These are phyloP conservation scores for Pachycephus smyrnensis DNA, from an alignment of 2,888 invertebrate genomes.

Conservation along the genomic window DNA sequence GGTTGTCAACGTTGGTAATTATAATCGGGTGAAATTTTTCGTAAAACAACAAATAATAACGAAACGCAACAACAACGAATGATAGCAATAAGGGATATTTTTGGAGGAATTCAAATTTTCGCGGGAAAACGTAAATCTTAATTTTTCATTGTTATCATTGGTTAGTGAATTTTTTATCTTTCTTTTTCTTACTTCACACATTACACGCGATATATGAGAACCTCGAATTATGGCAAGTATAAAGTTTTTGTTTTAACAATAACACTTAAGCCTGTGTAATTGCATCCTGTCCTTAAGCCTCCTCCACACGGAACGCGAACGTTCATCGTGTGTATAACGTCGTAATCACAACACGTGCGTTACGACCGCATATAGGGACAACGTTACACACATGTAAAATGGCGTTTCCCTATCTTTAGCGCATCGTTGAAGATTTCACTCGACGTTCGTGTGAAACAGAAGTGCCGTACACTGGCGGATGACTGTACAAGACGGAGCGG, in stretches of 20 bases:
- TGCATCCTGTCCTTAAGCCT: slow-evolving; percentile 32
- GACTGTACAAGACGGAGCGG: slow-evolving; percentile 43
- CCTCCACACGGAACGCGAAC: slow-evolving; percentile 22
- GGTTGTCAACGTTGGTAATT: slow-evolving; percentile 48
- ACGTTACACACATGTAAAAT: neutral
- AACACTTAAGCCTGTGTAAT: slow-evolving; percentile 52
- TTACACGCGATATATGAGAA: slow-evolving; percentile 38
- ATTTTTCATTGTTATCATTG: neutral
- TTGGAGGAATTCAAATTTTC: neutral
- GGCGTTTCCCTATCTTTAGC: slow-evolving; percentile 36
- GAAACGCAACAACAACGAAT: neutral
- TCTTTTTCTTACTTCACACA: slow-evolving; percentile 27
- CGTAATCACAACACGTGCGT: slow-evolving; percentile 22
- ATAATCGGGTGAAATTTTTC: neutral
- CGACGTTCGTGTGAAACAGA: slow-evolving; percentile 57
- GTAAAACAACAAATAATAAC: neutral
- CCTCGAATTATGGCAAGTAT: slow-evolving; percentile 49
- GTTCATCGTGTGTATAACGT: slow-evolving; percentile 8
- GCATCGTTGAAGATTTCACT: slow-evolving; percentile 54
- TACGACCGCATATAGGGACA: slow-evolving; percentile 18
- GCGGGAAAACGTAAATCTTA: neutral
- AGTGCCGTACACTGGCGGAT: slow-evolving; percentile 30
- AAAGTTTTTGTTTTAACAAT: slow-evolving; percentile 60
- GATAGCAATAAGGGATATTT: neutral
- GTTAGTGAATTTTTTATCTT: neutral